Evolutionary conservation across 2,888 invertebrate genomes (phyloP), one percentile per base, ranked within the genome.

Genomic region (Osmoderma eremita): DNA sequence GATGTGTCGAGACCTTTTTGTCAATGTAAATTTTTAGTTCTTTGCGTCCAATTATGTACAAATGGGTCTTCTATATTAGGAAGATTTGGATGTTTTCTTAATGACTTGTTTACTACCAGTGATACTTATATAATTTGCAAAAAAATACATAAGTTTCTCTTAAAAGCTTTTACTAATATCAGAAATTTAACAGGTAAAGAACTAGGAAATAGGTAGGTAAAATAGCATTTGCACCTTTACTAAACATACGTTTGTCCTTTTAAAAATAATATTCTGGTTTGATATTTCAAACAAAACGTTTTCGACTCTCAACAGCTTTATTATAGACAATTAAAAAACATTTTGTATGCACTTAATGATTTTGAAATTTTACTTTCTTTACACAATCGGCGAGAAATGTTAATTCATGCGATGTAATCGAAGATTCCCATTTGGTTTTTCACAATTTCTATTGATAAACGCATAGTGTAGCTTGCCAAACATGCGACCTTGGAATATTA

Each of bases 351-450:
- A 30, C 10, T 30, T 30, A 30, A 8, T 6, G 30, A 30, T 30
- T 30, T 30, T 30, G 30, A 1, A 30, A 30, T 30, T 10, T 30
- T 30, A 30, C 30, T 30, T 30, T 30, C 30, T 30, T 30, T 30
- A 30, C 10, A 30, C 30, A 10, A 30, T 30, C 30, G 2, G 10
- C 36, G 58, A 30, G 17, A 61, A 45, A 61, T 61, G 45, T 61
- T 48, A 61, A 45, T 61, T 24, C 45, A 61, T 61, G 30, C 45
- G 30, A 61, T n/a, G 15, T 15, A 30, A 30, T 6, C 6, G 8
- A 42, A 24, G 13, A 22, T 39, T 58, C 42, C 42, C 13, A 10
- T 15, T 53, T 53, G 15, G 4, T 24, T 22, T 58, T 58, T 61
- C 45, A 45, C 45, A 61, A 61, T 30, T 17, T 38, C 18, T 17